Base-by-base conservation (phyloP, 2,113 vertebrate genomes). In the Cyprinodon variegatus region DNA sequence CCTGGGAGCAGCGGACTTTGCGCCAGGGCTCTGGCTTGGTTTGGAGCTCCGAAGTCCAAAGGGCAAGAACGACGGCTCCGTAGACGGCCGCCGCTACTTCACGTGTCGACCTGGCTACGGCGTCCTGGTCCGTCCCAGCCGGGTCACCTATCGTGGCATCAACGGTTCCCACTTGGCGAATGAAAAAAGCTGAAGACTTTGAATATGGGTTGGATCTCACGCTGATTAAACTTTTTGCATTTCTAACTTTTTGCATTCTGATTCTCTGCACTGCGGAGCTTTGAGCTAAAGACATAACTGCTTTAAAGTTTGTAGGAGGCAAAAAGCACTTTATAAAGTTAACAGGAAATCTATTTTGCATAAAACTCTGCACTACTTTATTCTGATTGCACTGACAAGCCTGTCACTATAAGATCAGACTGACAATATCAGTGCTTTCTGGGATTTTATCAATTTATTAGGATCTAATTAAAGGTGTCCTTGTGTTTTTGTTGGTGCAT, bases 81-180 rank as follows among this genome's bases (percentile, higher is more conserved):
- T 99, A 79, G 96, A 95, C 0, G 94, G 93, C 0, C 96, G 91
- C 1, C 95, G 97, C 64, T 99, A 99, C 70, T 99, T 99, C 92
- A 95, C 81, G 83, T 99, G 98, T 64, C 95, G 91, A 70, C 92
- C 92, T 0, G 94, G 95, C 79, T 93, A 97, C 0, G 98, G 98
- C 0, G 95, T 99, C 36, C 72, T 99, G 14, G 98, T 99, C 1
- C 93, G 98, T 0, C 97, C 98, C 0, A 96, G 97, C 90, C 92
- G 98, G 7, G 95, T 99, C 4, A 97, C 97, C 48, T 97, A 98
- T 63, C 94, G 96, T 0, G 98, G 98, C 0, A 98, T 99, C 72
- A 99, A 95, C 0, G 98, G 98, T 0, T 91, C 96, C 0, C 96
- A 94, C 68, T 91, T 99, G 1, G 95, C 98, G 37, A 95, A 95